A percentile compares a stretch with the other conserved stretches of the same genome.
Conservation (phyloP, 2,888 invertebrate genomes). For the Pterostichus madidus region DNA sequence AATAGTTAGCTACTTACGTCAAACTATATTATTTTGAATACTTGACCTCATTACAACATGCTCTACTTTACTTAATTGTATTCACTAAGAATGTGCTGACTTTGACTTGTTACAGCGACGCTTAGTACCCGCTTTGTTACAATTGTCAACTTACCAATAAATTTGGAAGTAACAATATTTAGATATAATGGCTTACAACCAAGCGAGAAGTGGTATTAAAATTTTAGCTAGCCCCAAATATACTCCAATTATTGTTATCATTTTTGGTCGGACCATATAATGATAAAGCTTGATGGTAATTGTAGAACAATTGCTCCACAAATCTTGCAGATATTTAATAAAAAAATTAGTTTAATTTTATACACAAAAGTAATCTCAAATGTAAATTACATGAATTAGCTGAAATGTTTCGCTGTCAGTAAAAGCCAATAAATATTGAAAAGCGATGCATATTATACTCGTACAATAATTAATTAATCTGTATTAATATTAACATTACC, state of each 20-base stretch:
- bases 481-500: too few species aligned
- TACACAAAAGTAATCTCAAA: too few species aligned
- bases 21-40: too few species aligned
- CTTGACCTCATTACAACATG: too few species aligned
- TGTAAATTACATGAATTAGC: slow-evolving; percentile 83
- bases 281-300: slow-evolving; percentile 84
- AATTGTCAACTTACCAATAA: slow-evolving; percentile 72
- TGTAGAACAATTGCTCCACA: slow-evolving; percentile 84
- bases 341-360: too few species aligned
- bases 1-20: too few species aligned
- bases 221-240: slow-evolving; percentile 81
- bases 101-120: too few species aligned
- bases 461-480: too few species aligned
- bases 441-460: slow-evolving; percentile 80
- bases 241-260: slow-evolving; percentile 81
- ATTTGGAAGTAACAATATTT: slow-evolving; percentile 76
- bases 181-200: slow-evolving; percentile 81
- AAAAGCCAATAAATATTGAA: slow-evolving; percentile 82
- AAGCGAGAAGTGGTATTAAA: slow-evolving; percentile 83
- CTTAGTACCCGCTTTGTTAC: too few species aligned
- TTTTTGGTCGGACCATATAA: slow-evolving; percentile 79
- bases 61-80: too few species aligned
- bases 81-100: too few species aligned
- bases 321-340: slow-evolving; percentile 73
- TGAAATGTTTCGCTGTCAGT: slow-evolving; percentile 81